Percentiles rank a stretch among this genome's conserved stretches.
Conservation (phyloP, 2,113 vertebrate genomes). For the Sula dactylatra region DNA sequence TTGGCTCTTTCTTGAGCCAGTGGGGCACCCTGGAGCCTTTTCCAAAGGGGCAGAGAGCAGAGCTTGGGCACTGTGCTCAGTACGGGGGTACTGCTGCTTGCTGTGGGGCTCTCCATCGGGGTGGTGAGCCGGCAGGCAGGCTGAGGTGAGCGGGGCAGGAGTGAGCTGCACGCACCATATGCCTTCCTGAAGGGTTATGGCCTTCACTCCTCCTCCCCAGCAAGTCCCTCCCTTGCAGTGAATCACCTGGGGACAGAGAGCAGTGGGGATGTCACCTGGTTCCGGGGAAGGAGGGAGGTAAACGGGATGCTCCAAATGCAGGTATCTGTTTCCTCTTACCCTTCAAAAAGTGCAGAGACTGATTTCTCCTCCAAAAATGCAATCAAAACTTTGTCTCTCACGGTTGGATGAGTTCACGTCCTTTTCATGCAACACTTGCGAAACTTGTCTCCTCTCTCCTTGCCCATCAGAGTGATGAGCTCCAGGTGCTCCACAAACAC, state of each 20-base stretch:
- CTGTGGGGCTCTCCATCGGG: accelerated
- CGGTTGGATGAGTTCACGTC: accelerated
- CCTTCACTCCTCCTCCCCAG: not conserved
- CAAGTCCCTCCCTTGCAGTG: not conserved
- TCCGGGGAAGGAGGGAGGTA: not conserved
- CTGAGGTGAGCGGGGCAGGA: not conserved
- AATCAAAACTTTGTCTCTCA: not conserved
- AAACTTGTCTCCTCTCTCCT: not conserved
- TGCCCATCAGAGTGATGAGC: not conserved
- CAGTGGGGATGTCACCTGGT: not conserved
- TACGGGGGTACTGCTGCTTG: not conserved
- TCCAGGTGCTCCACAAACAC: not conserved
- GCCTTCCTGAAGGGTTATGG: not conserved
- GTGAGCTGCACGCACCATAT: not conserved
- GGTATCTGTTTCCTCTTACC: accelerated
- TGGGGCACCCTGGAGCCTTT: not conserved
- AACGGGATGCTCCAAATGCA: not conserved
- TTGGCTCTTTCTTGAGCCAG: not conserved
- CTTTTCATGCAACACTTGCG: not conserved
- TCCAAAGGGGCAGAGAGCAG: not conserved
- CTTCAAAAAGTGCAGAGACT: not conserved
- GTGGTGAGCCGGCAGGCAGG: not conserved
- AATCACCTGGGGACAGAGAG: not conserved
- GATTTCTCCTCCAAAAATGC: not conserved
- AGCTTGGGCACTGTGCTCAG: not conserved